Percentiles rank a stretch among this genome's conserved stretches.
phyloP scores from a whole-genome alignment of 1,140 invertebrate species.

The Saxidomus purpurata region DNA sequence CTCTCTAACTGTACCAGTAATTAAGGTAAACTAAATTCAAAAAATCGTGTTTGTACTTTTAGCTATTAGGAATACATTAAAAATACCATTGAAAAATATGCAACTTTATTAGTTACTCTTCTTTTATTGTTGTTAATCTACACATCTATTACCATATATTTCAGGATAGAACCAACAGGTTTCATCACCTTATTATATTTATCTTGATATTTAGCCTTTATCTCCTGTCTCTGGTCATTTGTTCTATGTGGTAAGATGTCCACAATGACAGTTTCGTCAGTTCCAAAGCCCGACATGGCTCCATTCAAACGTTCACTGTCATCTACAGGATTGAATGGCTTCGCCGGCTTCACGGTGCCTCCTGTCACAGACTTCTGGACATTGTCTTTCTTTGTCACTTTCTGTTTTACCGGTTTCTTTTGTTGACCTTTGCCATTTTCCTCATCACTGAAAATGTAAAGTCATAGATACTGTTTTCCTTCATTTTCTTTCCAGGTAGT shows the following conservation, averaged over 20 bases:
- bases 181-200: slow-evolving; percentile 83
- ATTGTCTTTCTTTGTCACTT: not conserved
- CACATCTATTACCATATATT: no score
- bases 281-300: slow-evolving; percentile 81
- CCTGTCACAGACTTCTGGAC: slow-evolving; percentile 7
- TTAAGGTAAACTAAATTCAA: no score
- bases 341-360: slow-evolving; percentile 73
- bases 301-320: slow-evolving; percentile 80
- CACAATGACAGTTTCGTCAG: slow-evolving; percentile 78
- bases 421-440: not conserved
- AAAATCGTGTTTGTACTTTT: no score
- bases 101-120: no score
- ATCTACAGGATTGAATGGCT: slow-evolving; percentile 81
- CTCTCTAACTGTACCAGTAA: no score
- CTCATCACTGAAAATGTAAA: not conserved
- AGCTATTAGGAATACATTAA: no score
- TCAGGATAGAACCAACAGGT: no score
- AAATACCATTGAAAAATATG: no score
- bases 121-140: no score
- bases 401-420: not conserved
- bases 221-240: slow-evolving; percentile 84
- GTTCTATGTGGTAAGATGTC: slow-evolving; percentile 83
- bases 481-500: no score
- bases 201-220: slow-evolving; percentile 84
- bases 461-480: no score